Evolutionary conservation across 2,888 invertebrate species (phyloP).

Genomic region (Pristionchus mayeri): DNA sequence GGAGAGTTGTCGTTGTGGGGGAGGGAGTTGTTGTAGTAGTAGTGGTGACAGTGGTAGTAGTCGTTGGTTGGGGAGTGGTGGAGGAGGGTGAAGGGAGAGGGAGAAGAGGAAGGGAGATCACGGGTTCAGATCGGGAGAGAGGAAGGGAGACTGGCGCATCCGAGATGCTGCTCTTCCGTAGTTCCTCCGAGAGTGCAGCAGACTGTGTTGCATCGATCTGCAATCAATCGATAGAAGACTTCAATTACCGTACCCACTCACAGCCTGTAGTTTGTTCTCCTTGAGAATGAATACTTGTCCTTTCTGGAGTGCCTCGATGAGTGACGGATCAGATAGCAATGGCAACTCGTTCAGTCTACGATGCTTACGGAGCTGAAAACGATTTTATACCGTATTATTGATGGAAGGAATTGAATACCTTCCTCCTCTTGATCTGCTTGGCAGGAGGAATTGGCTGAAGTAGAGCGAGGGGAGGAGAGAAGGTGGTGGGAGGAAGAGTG

Average conservation of each 20-base stretch:
- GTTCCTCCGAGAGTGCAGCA: neutral
- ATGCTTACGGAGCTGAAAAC: slow-evolving; percentile 41
- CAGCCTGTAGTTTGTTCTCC: slow-evolving; percentile 29
- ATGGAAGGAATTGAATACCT: neutral
- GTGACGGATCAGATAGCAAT: neutral
- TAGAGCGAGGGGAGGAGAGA: neutral
- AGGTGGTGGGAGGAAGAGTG: slow-evolving; percentile 8
- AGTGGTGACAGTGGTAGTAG: neutral
- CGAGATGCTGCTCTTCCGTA: neutral
- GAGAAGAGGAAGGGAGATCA: slow-evolving; percentile 5
- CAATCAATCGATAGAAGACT: neutral
- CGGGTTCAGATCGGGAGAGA: neutral
- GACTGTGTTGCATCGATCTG: slow-evolving; percentile 20
- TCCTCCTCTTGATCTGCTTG: slow-evolving; percentile 5
- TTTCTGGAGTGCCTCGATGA: slow-evolving; percentile 46
- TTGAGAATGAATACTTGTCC: slow-evolving; percentile 50
- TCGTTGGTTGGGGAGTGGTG: too few species aligned
- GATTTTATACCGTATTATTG: neutral
- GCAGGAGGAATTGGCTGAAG: neutral
- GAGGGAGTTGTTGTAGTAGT: neutral
- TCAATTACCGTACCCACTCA: neutral
- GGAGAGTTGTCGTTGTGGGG: slow-evolving; percentile 29
- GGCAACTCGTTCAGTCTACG: slow-evolving; percentile 21
- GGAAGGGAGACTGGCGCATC: slow-evolving; percentile 18
- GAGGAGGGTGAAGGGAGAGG: too few species aligned